Conservation (phyloP, 2,797 vertebrate genomes). For the Enteromius thamalakanensis region DNA sequence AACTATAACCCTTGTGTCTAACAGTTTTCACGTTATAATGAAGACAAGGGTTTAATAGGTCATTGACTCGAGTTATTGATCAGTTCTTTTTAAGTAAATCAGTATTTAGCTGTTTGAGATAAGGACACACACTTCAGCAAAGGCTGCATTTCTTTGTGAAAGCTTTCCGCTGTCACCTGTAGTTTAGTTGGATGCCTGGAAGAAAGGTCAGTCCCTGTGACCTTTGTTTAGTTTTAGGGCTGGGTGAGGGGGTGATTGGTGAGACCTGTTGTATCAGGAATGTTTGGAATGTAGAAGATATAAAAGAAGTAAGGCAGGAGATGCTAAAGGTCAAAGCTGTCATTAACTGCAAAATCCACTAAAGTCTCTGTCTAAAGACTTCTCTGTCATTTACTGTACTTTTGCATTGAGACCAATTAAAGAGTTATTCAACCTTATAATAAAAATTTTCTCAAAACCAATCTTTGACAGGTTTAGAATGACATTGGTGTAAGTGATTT, state of each 20-base stretch:
- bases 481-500: too few species aligned
- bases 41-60: conserved; percentile 17
- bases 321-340: conserved; percentile 62
- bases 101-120: not conserved
- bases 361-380: conserved; percentile 23
- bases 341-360: conserved; percentile 46
- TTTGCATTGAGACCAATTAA: not conserved
- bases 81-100: conserved; percentile 19
- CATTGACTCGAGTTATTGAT: conserved; percentile 38
- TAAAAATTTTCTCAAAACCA: too few species aligned
- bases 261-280: conserved; percentile 46
- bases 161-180: not conserved
- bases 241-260: conserved; percentile 24
- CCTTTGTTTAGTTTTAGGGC: conserved; percentile 42
- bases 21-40: not conserved
- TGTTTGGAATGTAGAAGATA: conserved; percentile 57
- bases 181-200: not conserved
- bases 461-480: too few species aligned
- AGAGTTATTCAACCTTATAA: too few species aligned
- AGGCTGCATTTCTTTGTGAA: conserved; percentile 20
- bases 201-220: conserved; percentile 18
- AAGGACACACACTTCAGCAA: not conserved
- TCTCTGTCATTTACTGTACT: not conserved
- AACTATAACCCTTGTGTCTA: not conserved
- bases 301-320: conserved; percentile 66